phyloP scores from a whole-genome alignment of 1,140 invertebrate genomes.

The Contarinia nasturtii region DNA sequence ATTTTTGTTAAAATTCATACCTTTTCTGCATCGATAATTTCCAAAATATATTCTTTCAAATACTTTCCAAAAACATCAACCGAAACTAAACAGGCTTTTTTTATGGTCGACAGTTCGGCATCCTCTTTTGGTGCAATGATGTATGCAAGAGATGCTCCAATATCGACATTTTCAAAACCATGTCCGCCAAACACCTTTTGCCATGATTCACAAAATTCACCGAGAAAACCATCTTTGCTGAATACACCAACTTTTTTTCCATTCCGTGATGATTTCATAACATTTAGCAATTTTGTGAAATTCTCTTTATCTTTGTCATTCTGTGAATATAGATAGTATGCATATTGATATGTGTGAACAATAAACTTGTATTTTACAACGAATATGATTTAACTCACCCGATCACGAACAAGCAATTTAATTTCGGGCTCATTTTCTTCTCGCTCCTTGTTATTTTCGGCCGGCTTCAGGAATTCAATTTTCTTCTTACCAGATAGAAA shows the following conservation, averaged over 20 bases:
- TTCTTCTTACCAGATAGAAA: constrained; percentile 96
- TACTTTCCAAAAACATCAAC: constrained; percentile 93
- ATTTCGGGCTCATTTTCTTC: constrained; percentile 61
- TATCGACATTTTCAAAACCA: constrained; percentile 74
- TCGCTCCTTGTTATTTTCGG: constrained; percentile 78
- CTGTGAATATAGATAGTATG: constrained; percentile 29
- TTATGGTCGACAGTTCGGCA: constrained; percentile 74
- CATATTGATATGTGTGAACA: background rate
- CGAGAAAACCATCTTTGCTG: constrained; percentile 81
- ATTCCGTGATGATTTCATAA: constrained; percentile 73
- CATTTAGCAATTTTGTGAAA: constrained; percentile 70
- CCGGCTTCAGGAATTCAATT: constrained; percentile 85
- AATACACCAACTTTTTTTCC: constrained; percentile 88
- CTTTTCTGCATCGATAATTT: constrained; percentile 93
- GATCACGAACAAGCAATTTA: constrained; percentile 77
- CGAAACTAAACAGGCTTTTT: constrained; percentile 83
- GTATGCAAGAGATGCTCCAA: constrained; percentile 65
- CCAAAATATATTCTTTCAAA: constrained; percentile 94
- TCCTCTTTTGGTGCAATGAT: constrained; percentile 94
- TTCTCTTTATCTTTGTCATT: constrained; percentile 90
- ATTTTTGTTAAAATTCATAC: constrained; percentile 27
- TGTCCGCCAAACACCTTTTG: constrained; percentile 50
- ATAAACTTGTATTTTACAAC: background rate
- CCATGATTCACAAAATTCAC: constrained; percentile 87
- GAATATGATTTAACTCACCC: constrained; percentile 38